phyloP scores from a whole-genome alignment of 2,888 invertebrate genomes.

The Phlogophora meticulosa region DNA sequence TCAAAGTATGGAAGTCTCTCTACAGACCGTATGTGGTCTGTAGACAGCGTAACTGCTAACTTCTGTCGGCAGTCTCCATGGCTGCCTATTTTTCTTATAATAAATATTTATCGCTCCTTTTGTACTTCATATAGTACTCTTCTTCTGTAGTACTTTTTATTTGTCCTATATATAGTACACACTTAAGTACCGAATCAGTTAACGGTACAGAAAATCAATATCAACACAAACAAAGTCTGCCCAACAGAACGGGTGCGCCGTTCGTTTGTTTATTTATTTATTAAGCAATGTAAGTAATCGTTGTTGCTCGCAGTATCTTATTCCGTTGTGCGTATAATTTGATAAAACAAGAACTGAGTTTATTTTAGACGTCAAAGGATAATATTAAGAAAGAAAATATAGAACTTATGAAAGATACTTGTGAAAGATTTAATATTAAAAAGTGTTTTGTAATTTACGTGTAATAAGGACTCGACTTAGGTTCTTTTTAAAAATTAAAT shows the following conservation, averaged over 20 bases:
- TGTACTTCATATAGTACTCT: background rate
- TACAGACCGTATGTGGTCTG: too few relatives aligned
- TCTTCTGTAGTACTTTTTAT: background rate
- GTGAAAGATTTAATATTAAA: background rate
- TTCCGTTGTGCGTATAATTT: constrained; percentile 15
- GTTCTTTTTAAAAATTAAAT: background rate
- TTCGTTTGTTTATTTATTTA: constrained; percentile 42
- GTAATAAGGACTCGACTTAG: background rate
- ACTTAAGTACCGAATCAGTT: constrained; percentile 27
- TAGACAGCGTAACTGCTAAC: too few relatives aligned
- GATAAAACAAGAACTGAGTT: background rate
- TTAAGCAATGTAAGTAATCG: constrained; percentile 34
- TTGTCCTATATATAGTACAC: background rate
- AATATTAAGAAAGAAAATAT: background rate
- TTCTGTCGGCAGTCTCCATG: too few relatives aligned
- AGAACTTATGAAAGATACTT: background rate
- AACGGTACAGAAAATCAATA: constrained; percentile 45
- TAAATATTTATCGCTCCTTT: background rate
- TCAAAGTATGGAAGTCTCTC: too few relatives aligned
- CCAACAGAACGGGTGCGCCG: constrained; percentile 17
- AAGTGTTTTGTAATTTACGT: background rate
- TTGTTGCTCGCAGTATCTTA: constrained; percentile 31
- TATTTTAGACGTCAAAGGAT: constrained; percentile 10
- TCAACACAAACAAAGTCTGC: constrained; percentile 47
- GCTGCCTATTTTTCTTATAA: background rate